A percentile compares a stretch with the other conserved stretches of the same genome.
Evolutionary conservation across 2,888 invertebrate species (phyloP).

Genomic region (Ormyrus labotus): DNA sequence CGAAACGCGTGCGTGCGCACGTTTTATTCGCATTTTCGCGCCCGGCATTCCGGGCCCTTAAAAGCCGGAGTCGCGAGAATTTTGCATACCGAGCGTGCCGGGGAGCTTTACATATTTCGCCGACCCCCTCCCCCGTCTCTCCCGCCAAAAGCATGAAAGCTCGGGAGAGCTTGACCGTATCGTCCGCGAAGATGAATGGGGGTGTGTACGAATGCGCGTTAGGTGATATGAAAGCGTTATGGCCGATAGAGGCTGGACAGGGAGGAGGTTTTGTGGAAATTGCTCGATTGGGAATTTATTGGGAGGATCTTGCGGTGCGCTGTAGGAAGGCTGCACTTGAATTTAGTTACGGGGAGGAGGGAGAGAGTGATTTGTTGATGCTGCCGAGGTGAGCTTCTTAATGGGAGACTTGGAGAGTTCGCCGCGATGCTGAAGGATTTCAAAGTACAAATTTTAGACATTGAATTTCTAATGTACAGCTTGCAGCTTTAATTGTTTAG

Average conservation of each 20-base stretch:
- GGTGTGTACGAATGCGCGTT: not conserved
- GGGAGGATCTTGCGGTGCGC: not conserved
- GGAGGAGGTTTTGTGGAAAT: conserved; percentile 1
- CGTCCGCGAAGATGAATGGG: not conserved
- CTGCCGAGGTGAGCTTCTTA: too few species aligned
- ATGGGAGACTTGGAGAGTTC: too few species aligned
- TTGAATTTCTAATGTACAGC: too few species aligned
- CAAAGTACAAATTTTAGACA: too few species aligned
- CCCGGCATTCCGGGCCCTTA: conserved; percentile 8
- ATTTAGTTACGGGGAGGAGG: too few species aligned
- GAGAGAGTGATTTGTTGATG: too few species aligned
- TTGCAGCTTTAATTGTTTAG: too few species aligned
- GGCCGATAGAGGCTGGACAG: not conserved
- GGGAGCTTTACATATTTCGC: conserved; percentile 20
- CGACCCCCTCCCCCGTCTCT: not conserved
- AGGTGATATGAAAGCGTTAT: conserved; percentile 44
- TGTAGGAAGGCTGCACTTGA: too few species aligned
- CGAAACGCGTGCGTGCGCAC: conserved; percentile 2
- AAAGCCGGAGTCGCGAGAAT: conserved; percentile 24
- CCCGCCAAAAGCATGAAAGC: too few species aligned
- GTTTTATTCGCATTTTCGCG: conserved; percentile 58
- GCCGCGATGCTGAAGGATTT: too few species aligned
- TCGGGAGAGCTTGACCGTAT: conserved; percentile 3
- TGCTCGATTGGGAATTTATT: conserved; percentile 42
- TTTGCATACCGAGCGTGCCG: conserved; percentile 31